These are phyloP conservation scores for Rhingia rostrata DNA, from an alignment of 2,888 invertebrate genomes.

Conservation along the genomic window DNA sequence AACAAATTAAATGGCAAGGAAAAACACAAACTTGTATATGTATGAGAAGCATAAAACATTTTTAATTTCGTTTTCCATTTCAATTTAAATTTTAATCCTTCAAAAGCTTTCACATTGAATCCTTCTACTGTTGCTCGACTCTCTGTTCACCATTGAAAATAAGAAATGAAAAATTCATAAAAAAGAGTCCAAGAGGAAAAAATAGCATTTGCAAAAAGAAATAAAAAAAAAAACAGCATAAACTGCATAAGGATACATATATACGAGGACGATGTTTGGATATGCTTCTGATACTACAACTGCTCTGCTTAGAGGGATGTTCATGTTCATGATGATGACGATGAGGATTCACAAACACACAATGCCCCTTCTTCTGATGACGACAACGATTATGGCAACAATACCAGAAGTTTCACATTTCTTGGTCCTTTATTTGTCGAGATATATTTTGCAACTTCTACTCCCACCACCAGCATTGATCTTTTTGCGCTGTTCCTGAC, in stretches of 20 bases:
- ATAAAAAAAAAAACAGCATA: constrained; percentile 26
- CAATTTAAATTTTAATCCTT: constrained; percentile 73
- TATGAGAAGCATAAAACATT: constrained; percentile 43
- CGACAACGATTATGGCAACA: constrained; percentile 72
- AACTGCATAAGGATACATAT: constrained; percentile 57
- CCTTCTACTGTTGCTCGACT: constrained; percentile 53
- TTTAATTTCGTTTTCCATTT: constrained; percentile 73
- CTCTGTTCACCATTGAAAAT: constrained; percentile 62
- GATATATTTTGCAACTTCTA: not conserved
- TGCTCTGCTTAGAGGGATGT: constrained; percentile 20
- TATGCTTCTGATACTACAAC: constrained; percentile 56
- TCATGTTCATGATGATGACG: constrained; percentile 16
- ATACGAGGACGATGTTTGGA: constrained; percentile 60
- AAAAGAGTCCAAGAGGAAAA: constrained; percentile 23
- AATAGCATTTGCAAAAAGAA: constrained; percentile 29
- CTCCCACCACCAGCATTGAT: constrained; percentile 31
- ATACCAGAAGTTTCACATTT: constrained; percentile 62
- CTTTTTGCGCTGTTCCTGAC: constrained; percentile 50
- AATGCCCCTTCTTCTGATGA: constrained; percentile 63
- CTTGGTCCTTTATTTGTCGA: not conserved
- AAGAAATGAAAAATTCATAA: constrained; percentile 4
- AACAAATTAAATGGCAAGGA: not conserved
- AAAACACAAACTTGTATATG: constrained; percentile 3
- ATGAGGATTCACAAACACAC: constrained; percentile 56
- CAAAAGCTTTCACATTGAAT: constrained; percentile 72